Evolutionary conservation across 2,888 invertebrate species (phyloP), one percentile per base, ranked within the genome.

Genomic region (Stenurella melanura): DNA sequence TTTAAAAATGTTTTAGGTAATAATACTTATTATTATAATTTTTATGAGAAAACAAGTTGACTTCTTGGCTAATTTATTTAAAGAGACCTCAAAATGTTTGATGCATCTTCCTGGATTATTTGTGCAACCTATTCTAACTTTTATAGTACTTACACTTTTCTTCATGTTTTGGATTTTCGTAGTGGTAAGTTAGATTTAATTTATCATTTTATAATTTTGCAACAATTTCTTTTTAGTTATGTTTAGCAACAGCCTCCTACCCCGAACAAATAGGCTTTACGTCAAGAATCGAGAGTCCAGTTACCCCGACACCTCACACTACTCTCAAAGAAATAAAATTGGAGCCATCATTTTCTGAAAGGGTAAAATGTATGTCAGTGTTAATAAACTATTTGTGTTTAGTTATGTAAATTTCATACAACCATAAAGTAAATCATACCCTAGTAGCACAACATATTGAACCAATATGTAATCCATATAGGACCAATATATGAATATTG

Each of bases 71-170:
- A 93, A 95, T 19, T 90, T 98, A 76, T 98, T 98, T 88, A 94
- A 94, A 87, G 97, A 98, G 90, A 97, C 98, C 0, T 96, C 97
- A 15, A 93, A 94, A 85, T 98, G 97, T 87, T 92, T 98, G 83
- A 93, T 94, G 74, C 94, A 94, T 83, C 92, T 98, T 83, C 98
- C 98, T 0, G 93, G 94, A 4, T 91, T 98, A 63, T 93, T 97
- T 86, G 90, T 97, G 58, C 97, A 97, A 86, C 96, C 96, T 0
- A 88, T 96, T 15, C 89, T 96, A 86, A 98, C 98, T 0, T 96
- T 97, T 88, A 84, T 95, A 78, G 92, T 95, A 76, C 91, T 98
- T 0, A 89, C 95, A 21, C 86, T 93, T 69, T 97, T 98, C 89
- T 94, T 97, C 83, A 90, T 94, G 78, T 96, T 96, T 90, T 98